These are phyloP conservation scores for Hippopotamyrus pictus DNA, from an alignment of 2,797 vertebrate species.

Conservation along the genomic window DNA sequence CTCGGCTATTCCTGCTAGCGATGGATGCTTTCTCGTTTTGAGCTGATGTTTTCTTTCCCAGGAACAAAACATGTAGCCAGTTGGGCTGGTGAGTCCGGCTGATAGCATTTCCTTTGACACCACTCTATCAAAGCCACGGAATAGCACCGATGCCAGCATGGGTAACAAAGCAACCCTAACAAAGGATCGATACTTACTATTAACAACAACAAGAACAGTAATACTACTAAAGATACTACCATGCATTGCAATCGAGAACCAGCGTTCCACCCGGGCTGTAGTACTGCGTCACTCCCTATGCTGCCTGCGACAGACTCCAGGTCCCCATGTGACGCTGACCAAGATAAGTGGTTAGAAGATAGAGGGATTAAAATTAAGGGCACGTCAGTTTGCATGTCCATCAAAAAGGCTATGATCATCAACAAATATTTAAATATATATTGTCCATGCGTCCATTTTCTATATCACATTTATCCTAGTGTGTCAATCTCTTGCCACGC, in stretches of 20 bases:
- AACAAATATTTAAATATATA: background rate
- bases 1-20: background rate
- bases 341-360: background rate
- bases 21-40: background rate
- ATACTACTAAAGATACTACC: background rate
- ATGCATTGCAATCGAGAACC: background rate
- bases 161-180: background rate
- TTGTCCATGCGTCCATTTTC: background rate
- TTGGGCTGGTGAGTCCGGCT: background rate
- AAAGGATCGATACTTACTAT: background rate
- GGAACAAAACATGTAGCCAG: background rate
- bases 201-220: background rate
- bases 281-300: background rate
- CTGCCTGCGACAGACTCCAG: background rate
- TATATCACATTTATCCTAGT: background rate
- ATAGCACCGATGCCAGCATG: background rate
- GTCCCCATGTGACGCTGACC: background rate
- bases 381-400: background rate
- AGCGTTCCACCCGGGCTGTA: background rate
- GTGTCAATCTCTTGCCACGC: background rate
- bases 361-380: background rate
- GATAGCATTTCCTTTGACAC: background rate
- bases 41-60: background rate
- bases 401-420: background rate
- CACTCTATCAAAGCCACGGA: background rate